Evolutionary conservation across 2,888 invertebrate genomes (phyloP).

Genomic region (Caenorhabditis zanzibari): DNA sequence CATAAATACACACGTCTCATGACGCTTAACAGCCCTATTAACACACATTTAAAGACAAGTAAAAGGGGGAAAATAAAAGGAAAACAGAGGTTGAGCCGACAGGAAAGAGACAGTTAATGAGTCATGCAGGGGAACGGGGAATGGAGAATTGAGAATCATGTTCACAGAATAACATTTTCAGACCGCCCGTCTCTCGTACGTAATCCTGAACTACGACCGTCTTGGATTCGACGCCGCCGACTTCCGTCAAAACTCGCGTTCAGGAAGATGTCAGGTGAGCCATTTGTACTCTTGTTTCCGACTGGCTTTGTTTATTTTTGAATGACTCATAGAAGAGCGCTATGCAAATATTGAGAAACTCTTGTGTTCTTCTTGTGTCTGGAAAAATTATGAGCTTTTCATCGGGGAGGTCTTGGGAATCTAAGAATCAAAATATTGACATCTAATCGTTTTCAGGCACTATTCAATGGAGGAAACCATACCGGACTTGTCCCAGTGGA

Average conservation of each 20-base stretch:
- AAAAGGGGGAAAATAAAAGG: conserved; percentile 14
- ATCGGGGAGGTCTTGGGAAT: conserved; percentile 3
- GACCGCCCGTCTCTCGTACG: conserved; percentile 88
- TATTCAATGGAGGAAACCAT: conserved; percentile 83
- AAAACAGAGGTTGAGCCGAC: conserved; percentile 15
- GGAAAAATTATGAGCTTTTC: conserved; percentile 15
- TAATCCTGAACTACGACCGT: conserved; percentile 94
- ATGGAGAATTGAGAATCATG: background rate
- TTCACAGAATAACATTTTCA: conserved; percentile 45
- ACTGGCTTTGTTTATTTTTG: conserved; percentile 28
- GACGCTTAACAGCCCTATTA: conserved; percentile 62
- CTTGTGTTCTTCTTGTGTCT: conserved; percentile 29
- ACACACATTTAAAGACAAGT: conserved; percentile 46
- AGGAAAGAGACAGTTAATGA: background rate
- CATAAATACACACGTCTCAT: conserved; percentile 63
- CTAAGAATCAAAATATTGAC: background rate
- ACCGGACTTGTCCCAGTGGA: conserved; percentile 83
- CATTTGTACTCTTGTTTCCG: conserved; percentile 40
- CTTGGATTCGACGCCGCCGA: conserved; percentile 91
- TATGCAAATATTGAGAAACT: conserved; percentile 45
- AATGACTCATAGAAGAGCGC: conserved; percentile 43
- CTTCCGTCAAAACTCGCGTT: conserved; percentile 81
- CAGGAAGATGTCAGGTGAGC: conserved; percentile 81
- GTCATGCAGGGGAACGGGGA: background rate
- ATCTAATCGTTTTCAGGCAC: conserved; percentile 73